Base-by-base conservation (phyloP, 2,888 invertebrate species). In the Andrena marginata region DNA sequence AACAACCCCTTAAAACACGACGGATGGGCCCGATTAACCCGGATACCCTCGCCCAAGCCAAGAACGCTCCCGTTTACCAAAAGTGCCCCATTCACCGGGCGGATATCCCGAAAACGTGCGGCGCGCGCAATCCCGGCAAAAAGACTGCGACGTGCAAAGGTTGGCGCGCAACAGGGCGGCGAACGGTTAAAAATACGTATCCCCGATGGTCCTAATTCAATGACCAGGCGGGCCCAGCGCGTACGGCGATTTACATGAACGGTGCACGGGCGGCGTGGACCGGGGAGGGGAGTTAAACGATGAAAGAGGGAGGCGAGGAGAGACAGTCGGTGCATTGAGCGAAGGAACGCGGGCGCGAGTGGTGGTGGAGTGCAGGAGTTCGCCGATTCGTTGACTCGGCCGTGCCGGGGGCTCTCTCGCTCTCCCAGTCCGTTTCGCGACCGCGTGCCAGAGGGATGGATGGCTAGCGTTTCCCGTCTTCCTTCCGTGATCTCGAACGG, bases 361-460 rank as follows among this genome's bases (percentile, higher is more conserved):
- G 60, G 67, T 51, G 75, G 71, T 65, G 51, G 35, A 33, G 51
- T 51, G 42, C 42, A 73, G 71, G 71, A 67, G 78, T 77, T 78
- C 78, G 84, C 80, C 84, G 74, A 80, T 82, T 73, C 86, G 76
- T 74, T 82, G 84, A 85, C 72, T 75, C 60, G 60, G 73, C 81
- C 80, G 75, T 54, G 70, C 68, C 75, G 83, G 77, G 51, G 64
- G 78, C 77, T 77, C 77, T 77, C 68, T 73, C 65, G 68, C 70
- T 78, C 77, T 74, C 84, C 86, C 89, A 91, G 89, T 91, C 80
- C 77, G 89, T 87, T 87, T 86, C 88, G 91, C 89, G 90, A 89
- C 86, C 89, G 87, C 89, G 90, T 82, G 82, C 83, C 73, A 86
- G 74, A 78, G 87, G 83, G 87, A 86, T 84, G 70, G 59, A 60